A percentile compares a stretch with the other conserved stretches of the same genome.
These are phyloP conservation scores for Accipiter virgatus DNA, from an alignment of 2,113 vertebrate genomes.

Conservation along the genomic window DNA sequence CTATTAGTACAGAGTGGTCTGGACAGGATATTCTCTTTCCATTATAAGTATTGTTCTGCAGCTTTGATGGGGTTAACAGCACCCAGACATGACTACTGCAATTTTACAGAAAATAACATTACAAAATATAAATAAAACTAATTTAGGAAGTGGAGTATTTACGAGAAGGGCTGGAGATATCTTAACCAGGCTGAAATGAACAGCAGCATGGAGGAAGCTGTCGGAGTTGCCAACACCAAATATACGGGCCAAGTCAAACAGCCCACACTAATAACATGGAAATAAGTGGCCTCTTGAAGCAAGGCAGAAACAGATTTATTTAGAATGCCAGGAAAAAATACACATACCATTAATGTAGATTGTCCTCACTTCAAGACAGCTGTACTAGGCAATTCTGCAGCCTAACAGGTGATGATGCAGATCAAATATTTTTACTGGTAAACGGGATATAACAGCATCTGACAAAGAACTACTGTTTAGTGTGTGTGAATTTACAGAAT, in stretches of 20 bases:
- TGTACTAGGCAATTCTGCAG: neutral
- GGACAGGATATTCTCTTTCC: neutral
- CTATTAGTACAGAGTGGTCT: neutral
- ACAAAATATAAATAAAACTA: neutral
- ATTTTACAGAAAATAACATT: conserved; percentile 20
- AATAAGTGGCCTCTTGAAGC: conserved; percentile 25
- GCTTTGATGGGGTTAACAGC: conserved; percentile 9
- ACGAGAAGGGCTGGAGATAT: neutral
- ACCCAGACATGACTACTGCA: neutral
- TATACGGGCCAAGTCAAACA: neutral
- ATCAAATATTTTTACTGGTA: neutral
- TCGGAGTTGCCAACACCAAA: neutral
- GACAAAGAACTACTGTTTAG: neutral
- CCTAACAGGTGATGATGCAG: neutral
- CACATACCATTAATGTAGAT: neutral
- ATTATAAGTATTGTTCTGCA: neutral
- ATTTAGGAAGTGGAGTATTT: conserved; percentile 50
- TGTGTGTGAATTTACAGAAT: neutral
- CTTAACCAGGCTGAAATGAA: neutral
- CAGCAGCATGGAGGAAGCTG: neutral
- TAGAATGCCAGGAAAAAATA: neutral
- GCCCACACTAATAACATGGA: neutral
- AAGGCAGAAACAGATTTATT: neutral
- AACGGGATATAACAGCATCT: neutral
- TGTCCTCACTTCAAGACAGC: neutral